Percentiles rank a stretch among this genome's conserved stretches.
Conservation (phyloP, 2,797 vertebrate genomes). For the Hipposideros larvatus region DNA sequence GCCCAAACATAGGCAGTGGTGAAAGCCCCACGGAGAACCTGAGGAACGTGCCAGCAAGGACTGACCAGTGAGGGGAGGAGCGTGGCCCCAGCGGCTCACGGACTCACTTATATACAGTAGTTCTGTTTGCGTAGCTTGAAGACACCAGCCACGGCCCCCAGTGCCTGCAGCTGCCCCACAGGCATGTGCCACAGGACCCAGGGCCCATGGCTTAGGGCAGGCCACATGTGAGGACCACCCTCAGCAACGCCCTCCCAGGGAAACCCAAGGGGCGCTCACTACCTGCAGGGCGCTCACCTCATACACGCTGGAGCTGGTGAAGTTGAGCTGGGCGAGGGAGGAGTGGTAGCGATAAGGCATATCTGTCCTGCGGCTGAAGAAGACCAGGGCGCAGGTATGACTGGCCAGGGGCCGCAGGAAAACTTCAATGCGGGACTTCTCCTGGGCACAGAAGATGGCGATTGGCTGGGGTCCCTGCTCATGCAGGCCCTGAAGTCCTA, state of each 20-base stretch:
- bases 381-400: constrained; percentile 90
- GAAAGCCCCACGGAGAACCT: background rate
- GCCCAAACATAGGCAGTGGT: background rate
- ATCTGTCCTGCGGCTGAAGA: constrained; percentile 94
- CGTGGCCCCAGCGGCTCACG: background rate
- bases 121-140: background rate
- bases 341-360: constrained; percentile 93
- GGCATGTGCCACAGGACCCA: background rate
- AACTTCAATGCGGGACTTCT: constrained; percentile 92
- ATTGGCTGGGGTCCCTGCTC: background rate
- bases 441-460: constrained; percentile 85
- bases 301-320: constrained; percentile 82
- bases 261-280: background rate
- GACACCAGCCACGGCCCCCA: background rate
- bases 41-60: fast-evolving
- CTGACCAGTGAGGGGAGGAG: background rate
- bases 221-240: background rate
- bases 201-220: background rate
- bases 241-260: background rate
- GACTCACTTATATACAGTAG: background rate
- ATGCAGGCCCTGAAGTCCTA: background rate
- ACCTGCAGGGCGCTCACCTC: constrained; percentile 84
- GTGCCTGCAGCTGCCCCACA: background rate
- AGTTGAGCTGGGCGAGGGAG: constrained; percentile 91
- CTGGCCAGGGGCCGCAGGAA: constrained; percentile 91